Percentiles rank a stretch among this genome's conserved stretches.
Conservation (phyloP, 2,888 invertebrate species). For the Erebia epiphron region DNA sequence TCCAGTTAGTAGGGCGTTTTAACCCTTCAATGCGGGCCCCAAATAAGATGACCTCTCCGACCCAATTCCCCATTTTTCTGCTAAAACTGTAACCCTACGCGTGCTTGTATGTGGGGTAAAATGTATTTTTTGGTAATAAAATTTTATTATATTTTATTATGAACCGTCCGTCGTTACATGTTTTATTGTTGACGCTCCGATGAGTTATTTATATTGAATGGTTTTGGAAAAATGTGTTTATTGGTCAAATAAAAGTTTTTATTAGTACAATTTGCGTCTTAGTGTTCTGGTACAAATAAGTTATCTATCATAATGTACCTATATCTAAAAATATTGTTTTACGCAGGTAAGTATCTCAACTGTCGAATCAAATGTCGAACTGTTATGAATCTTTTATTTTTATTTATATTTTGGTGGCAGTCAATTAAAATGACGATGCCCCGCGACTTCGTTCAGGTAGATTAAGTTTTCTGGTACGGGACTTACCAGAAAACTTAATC, state of each 20-base stretch:
- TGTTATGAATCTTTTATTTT: no score
- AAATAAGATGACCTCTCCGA: constrained; percentile 66
- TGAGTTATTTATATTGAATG: constrained; percentile 58
- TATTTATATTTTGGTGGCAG: no score
- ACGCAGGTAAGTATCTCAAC: no score
- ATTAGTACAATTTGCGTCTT: not conserved
- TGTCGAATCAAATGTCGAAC: no score
- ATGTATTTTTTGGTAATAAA: constrained; percentile 66
- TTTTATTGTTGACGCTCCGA: constrained; percentile 57
- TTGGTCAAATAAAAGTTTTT: constrained; percentile 21
- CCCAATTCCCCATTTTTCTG: constrained; percentile 67
- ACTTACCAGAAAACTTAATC: no score
- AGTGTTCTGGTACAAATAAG: not conserved
- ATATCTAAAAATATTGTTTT: no score
- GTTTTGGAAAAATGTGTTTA: constrained; percentile 34
- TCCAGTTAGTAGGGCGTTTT: constrained; percentile 72
- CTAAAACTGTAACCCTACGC: constrained; percentile 63
- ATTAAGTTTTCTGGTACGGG: no score
- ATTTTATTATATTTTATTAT: constrained; percentile 63
- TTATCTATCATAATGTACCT: no score
- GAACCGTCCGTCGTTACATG: constrained; percentile 60
- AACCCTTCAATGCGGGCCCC: constrained; percentile 66
- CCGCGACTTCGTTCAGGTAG: no score
- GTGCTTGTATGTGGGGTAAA: constrained; percentile 64
- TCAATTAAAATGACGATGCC: no score